Conservation (phyloP, 2,888 invertebrate genomes). For the Metacarcinus magister region DNA sequence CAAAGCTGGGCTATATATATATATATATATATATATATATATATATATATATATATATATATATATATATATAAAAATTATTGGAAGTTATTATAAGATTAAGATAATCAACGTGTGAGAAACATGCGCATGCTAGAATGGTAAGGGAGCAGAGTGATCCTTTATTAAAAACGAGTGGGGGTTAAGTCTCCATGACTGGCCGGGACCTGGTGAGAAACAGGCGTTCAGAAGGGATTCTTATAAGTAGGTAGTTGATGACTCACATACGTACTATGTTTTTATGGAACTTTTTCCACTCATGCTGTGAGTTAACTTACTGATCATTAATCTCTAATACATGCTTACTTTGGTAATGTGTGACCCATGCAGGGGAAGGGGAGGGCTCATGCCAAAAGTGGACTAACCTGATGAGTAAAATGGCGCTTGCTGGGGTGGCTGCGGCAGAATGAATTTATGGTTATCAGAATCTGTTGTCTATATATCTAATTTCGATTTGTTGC, state of each 20-base stretch:
- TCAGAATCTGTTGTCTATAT: constrained; percentile 32
- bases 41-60: constrained; percentile 62
- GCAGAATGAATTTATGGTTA: constrained; percentile 59
- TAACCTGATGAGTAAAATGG: constrained; percentile 75
- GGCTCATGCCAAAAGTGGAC: constrained; percentile 60
- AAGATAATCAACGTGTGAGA: background rate
- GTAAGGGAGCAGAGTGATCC: background rate
- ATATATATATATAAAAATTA: constrained; percentile 31
- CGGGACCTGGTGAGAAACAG: background rate
- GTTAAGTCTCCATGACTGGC: background rate
- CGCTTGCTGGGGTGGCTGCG: constrained; percentile 73
- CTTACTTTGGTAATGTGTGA: constrained; percentile 27
- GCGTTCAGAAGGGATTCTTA: background rate
- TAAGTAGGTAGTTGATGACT: background rate
- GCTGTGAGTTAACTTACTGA: background rate
- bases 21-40: constrained; percentile 63
- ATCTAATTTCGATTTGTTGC: background rate
- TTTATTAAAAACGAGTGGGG: background rate
- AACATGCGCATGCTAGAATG: background rate
- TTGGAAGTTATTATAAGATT: background rate
- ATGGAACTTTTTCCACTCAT: background rate
- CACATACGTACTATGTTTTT: background rate
- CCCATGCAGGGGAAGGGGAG: constrained; percentile 63
- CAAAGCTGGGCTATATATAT: background rate
- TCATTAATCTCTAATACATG: constrained; percentile 47